These are phyloP conservation scores for Nephrotoma guestfalica DNA, from an alignment of 2,888 invertebrate species.

Conservation along the genomic window DNA sequence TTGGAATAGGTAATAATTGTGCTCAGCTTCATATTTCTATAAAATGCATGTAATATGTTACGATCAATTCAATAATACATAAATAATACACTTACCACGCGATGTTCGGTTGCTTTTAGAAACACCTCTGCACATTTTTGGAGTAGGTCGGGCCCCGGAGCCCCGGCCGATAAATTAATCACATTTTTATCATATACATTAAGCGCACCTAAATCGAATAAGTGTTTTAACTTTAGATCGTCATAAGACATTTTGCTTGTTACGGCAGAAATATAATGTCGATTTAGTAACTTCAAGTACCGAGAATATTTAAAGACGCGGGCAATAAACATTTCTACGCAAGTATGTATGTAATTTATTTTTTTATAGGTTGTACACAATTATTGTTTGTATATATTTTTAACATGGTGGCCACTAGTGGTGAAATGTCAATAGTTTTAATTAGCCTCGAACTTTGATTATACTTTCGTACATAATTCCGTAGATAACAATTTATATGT, in stretches of 20 bases:
- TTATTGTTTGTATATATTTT: too few species aligned
- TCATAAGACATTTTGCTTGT: not conserved
- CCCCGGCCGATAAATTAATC: slow-evolving; percentile 37
- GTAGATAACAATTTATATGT: too few species aligned
- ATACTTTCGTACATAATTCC: too few species aligned
- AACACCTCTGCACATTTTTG: slow-evolving; percentile 33
- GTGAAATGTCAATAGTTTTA: too few species aligned
- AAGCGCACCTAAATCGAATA: slow-evolving; percentile 33
- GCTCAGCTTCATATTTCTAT: slow-evolving; percentile 24
- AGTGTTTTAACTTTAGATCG: slow-evolving; percentile 24
- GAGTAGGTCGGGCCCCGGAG: slow-evolving; percentile 38
- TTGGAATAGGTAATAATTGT: slow-evolving; percentile 34
- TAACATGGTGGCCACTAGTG: too few species aligned
- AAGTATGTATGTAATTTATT: too few species aligned
- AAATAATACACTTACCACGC: slow-evolving; percentile 26
- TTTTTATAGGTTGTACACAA: too few species aligned
- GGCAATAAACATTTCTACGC: not conserved
- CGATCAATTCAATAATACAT: not conserved
- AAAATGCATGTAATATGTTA: slow-evolving; percentile 6
- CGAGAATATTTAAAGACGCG: not conserved
- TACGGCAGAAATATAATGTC: not conserved
- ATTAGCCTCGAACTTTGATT: too few species aligned
- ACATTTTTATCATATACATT: slow-evolving; percentile 35
- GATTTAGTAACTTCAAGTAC: not conserved
- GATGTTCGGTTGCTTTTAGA: slow-evolving; percentile 32